phyloP scores from a whole-genome alignment of 2,888 invertebrate species.

The Tenthredo scrophulariae region DNA sequence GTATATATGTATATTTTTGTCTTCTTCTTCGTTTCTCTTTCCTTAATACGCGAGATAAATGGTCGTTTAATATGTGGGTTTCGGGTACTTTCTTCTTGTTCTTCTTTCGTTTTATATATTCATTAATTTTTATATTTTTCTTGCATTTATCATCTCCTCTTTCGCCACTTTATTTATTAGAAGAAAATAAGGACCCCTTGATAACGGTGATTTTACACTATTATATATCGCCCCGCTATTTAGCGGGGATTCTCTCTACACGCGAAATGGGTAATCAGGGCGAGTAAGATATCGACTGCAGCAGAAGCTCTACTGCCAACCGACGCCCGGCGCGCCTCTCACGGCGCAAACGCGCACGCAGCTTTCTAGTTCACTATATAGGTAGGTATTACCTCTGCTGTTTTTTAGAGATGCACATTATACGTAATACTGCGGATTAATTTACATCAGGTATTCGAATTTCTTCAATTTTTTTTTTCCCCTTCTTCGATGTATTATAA shows the following conservation, averaged over 20 bases:
- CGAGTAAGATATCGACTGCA: conserved; percentile 72
- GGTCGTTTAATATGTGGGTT: conserved; percentile 2
- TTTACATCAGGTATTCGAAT: neutral
- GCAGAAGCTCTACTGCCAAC: conserved; percentile 68
- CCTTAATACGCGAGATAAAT: neutral
- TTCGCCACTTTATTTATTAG: neutral
- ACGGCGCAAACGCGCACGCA: conserved; percentile 65
- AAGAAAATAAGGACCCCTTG: neutral
- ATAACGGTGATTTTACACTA: conserved; percentile 12
- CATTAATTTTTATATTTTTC: neutral
- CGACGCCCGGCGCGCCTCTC: conserved; percentile 71
- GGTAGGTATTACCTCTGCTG: neutral
- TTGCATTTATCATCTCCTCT: neutral
- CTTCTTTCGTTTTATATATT: neutral
- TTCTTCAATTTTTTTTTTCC: neutral
- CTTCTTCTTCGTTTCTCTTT: neutral
- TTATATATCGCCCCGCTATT: conserved; percentile 36
- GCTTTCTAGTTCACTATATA: conserved; percentile 28
- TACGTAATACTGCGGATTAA: neutral
- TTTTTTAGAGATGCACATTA: conserved; percentile 9
- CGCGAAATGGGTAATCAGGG: conserved; percentile 61
- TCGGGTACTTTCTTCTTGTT: neutral
- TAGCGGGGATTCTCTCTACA: conserved; percentile 54
- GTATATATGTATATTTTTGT: neutral
- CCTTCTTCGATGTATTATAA: neutral